Evolutionary conservation across 2,888 invertebrate genomes (phyloP).

Genomic region (Entomobrya multifasciata): DNA sequence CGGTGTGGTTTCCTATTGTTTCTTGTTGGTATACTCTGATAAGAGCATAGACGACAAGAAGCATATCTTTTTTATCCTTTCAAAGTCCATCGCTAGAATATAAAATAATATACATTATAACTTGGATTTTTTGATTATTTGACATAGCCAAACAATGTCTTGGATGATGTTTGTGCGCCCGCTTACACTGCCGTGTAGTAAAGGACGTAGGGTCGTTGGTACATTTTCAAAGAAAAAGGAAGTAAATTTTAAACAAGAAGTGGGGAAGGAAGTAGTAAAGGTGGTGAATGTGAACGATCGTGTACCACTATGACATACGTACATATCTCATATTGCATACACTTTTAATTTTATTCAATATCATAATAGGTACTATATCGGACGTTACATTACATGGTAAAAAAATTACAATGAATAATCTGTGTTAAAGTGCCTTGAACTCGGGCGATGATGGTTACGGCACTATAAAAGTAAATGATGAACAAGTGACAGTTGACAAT

Average conservation of each 20-base stretch:
- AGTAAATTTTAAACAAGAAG: constrained; percentile 41
- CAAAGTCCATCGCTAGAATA: not conserved
- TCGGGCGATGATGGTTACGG: constrained; percentile 31
- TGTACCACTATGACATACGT: not conserved
- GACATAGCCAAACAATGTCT: not conserved
- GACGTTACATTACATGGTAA: too few species aligned
- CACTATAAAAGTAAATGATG: too few species aligned
- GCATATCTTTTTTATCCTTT: too few species aligned
- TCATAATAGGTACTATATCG: not conserved
- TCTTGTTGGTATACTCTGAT: not conserved
- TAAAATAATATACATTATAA: constrained; percentile 23
- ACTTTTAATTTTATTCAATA: constrained; percentile 4
- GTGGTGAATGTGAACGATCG: not conserved
- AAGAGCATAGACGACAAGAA: too few species aligned
- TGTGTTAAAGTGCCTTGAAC: constrained; percentile 67
- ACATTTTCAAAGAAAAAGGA: constrained; percentile 33
- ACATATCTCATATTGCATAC: not conserved
- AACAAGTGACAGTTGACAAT: constrained; percentile 51
- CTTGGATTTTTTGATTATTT: constrained; percentile 17
- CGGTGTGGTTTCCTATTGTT: not conserved
- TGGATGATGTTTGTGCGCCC: too few species aligned
- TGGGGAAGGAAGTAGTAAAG: constrained; percentile 24
- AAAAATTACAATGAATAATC: constrained; percentile 42
- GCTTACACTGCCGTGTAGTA: too few species aligned
- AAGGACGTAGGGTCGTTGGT: constrained; percentile 12